Evolutionary conservation across 2,797 vertebrate species (phyloP).

Genomic region (Molossus alvarezi): DNA sequence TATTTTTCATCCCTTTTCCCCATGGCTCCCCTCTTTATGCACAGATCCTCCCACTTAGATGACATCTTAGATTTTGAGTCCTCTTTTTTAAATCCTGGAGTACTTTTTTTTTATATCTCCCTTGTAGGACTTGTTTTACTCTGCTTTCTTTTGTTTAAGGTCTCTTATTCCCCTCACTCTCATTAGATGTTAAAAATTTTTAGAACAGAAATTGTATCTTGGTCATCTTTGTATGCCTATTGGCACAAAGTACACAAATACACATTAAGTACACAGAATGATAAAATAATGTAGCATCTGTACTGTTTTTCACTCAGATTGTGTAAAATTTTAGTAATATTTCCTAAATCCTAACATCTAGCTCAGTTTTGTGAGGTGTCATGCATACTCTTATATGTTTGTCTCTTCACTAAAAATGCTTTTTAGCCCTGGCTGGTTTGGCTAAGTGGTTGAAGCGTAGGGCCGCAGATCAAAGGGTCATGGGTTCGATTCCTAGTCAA

Average conservation of each 20-base stretch:
- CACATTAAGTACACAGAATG: background rate
- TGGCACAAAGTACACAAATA: background rate
- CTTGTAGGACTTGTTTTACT: background rate
- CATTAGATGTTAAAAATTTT: background rate
- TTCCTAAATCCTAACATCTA: background rate
- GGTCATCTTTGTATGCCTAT: background rate
- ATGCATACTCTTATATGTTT: background rate
- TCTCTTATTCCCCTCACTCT: background rate
- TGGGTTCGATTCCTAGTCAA: too few relatives aligned
- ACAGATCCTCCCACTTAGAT: background rate
- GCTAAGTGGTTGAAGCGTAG: too few relatives aligned
- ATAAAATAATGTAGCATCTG: background rate
- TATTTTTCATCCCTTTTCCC: background rate
- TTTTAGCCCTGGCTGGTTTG: background rate
- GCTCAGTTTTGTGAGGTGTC: background rate
- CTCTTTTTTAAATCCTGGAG: background rate
- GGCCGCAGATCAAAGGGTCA: too few relatives aligned
- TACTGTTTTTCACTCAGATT: background rate
- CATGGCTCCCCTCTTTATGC: background rate
- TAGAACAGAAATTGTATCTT: background rate
- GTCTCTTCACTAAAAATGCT: background rate
- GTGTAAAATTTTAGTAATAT: background rate
- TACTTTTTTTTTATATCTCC: background rate
- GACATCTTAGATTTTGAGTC: background rate
- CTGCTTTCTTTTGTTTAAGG: constrained; percentile 1